phyloP scores from a whole-genome alignment of 2,888 invertebrate genomes.

The Tenthredo livida region DNA sequence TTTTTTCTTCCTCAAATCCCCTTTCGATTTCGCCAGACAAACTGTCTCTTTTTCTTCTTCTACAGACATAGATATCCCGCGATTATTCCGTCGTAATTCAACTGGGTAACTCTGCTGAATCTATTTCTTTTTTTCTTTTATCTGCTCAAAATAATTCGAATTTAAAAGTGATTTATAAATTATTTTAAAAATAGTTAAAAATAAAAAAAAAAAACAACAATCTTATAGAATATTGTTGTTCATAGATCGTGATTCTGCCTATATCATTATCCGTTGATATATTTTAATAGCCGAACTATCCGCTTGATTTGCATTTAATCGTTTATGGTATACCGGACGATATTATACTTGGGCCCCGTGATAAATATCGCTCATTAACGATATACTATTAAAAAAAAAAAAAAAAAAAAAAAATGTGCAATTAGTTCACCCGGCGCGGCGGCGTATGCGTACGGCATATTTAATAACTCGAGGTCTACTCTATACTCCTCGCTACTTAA shows the following conservation, averaged over 20 bases:
- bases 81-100: neutral
- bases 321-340: slow-evolving; percentile 18
- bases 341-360: slow-evolving; percentile 62
- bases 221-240: neutral
- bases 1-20: neutral
- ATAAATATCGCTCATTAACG: slow-evolving; percentile 70
- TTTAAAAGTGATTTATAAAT: neutral
- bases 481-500: neutral
- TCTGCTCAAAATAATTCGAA: neutral
- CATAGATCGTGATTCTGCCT: neutral
- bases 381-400: slow-evolving; percentile 65
- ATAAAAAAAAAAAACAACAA: too few relatives aligned
- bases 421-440: slow-evolving; percentile 40
- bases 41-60: neutral
- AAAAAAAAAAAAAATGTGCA: slow-evolving; percentile 59
- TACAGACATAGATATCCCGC: too few relatives aligned
- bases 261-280: neutral
- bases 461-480: neutral
- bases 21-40: slow-evolving; percentile 9
- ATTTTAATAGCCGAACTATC: slow-evolving; percentile 27
- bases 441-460: slow-evolving; percentile 8
- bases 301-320: slow-evolving; percentile 44
- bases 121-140: neutral
- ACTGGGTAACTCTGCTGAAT: neutral
- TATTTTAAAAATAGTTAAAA: neutral